These are phyloP conservation scores for Sarcophaga peregrina DNA, from an alignment of 1,140 invertebrate genomes.

Conservation along the genomic window DNA sequence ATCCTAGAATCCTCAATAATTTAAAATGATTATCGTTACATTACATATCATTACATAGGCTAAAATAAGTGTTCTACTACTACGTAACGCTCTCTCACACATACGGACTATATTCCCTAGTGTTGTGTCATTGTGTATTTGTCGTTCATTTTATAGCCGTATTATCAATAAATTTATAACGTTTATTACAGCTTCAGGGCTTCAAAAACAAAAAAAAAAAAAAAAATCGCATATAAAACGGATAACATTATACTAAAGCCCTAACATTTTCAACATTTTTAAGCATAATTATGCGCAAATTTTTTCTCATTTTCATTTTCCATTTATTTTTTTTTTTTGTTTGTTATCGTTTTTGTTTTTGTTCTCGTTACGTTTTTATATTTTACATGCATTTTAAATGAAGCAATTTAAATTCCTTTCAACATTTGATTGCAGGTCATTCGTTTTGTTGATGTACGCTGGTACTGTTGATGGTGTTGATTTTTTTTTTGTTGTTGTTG, in stretches of 20 bases:
- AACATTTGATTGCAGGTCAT: constrained; percentile 35
- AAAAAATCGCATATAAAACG: neutral
- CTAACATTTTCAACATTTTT: constrained; percentile 35
- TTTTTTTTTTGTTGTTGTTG: neutral
- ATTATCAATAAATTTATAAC: constrained; percentile 39
- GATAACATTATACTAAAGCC: neutral
- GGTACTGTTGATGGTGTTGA: too few species aligned
- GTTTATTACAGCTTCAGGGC: constrained; percentile 31
- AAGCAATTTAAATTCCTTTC: constrained; percentile 42
- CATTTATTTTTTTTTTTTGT: constrained; percentile 5
- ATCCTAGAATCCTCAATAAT: constrained; percentile 13
- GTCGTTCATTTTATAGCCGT: neutral
- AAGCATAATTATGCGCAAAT: constrained; percentile 29
- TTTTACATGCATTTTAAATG: constrained; percentile 35
- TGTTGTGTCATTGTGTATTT: neutral
- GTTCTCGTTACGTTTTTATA: constrained; percentile 1
- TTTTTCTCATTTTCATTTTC: neutral
- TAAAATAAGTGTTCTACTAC: neutral
- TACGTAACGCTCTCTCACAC: neutral
- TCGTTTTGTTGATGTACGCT: neutral
- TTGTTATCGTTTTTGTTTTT: constrained; percentile 28
- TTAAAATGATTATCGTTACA: constrained; percentile 42
- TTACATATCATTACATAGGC: neutral
- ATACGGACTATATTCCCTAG: neutral
- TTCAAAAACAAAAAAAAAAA: neutral